Conservation (phyloP, 2,113 vertebrate genomes). For the Acrocephalus kingi region DNA sequence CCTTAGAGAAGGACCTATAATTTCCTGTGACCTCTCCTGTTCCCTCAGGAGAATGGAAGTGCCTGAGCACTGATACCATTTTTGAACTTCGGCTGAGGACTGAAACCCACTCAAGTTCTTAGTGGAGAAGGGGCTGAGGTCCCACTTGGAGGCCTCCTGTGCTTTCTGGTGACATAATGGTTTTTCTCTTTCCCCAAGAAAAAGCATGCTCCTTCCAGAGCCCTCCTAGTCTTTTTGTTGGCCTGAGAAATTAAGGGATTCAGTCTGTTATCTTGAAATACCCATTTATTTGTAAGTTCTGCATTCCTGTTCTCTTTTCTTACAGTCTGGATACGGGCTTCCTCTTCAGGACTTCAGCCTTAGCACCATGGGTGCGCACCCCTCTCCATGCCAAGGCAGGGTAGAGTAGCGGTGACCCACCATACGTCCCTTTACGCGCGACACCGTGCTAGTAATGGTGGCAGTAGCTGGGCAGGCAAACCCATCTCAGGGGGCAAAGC, state of each 20-base stretch:
- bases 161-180: neutral
- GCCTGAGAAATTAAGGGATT: conserved; percentile 38
- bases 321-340: conserved; percentile 60
- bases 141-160: neutral
- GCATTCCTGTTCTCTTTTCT: conserved; percentile 66
- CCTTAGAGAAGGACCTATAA: neutral
- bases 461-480: conserved; percentile 25
- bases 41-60: neutral
- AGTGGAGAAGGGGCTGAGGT: conserved; percentile 4
- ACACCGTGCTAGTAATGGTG: neutral
- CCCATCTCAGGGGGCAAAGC: neutral
- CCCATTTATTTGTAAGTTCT: conserved; percentile 59
- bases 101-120: neutral
- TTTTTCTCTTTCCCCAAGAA: conserved; percentile 52
- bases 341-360: conserved; percentile 54
- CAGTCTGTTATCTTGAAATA: conserved; percentile 55
- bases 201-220: conserved; percentile 30
- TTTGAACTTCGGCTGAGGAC: neutral
- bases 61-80: neutral
- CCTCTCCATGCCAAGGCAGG: conserved; percentile 49
- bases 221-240: conserved; percentile 44
- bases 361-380: conserved; percentile 12
- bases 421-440: neutral
- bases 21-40: neutral
- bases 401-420: conserved; percentile 31